phyloP scores from a whole-genome alignment of 2,113 vertebrate species.

The Phocoena sinus region DNA sequence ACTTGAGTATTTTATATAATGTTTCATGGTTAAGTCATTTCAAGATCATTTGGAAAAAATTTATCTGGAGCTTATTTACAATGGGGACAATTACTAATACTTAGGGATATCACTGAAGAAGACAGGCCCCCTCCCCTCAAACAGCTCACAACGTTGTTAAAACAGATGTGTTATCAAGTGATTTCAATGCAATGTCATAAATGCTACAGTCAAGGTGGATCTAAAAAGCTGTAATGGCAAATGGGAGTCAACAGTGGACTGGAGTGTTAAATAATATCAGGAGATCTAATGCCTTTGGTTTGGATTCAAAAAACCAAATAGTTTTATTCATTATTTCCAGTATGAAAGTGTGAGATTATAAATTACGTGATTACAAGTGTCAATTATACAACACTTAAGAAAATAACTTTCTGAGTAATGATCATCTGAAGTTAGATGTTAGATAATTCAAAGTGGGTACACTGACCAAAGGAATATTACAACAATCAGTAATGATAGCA shows the following conservation, averaged over 20 bases:
- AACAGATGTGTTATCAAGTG: not conserved
- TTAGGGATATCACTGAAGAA: not conserved
- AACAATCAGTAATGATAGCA: not conserved
- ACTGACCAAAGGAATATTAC: not conserved
- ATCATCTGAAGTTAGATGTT: not conserved
- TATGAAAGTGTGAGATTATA: not conserved
- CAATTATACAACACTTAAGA: not conserved
- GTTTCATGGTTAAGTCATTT: not conserved
- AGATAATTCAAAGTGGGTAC: not conserved
- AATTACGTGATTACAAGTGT: not conserved
- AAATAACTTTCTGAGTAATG: not conserved
- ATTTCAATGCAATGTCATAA: not conserved
- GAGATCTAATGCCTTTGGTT: not conserved
- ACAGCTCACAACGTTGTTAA: not conserved
- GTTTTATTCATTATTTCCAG: not conserved
- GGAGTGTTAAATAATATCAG: not conserved
- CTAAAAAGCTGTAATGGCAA: not conserved
- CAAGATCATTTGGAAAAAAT: not conserved
- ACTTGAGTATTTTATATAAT: not conserved
- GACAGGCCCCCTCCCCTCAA: not conserved
- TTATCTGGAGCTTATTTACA: conserved; percentile 9
- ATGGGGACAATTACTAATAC: not conserved
- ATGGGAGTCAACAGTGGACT: not conserved
- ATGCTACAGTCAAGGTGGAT: not conserved
- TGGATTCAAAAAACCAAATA: not conserved